Base-by-base conservation (phyloP, 2,113 vertebrate genomes). In the Halcyon senegalensis region DNA sequence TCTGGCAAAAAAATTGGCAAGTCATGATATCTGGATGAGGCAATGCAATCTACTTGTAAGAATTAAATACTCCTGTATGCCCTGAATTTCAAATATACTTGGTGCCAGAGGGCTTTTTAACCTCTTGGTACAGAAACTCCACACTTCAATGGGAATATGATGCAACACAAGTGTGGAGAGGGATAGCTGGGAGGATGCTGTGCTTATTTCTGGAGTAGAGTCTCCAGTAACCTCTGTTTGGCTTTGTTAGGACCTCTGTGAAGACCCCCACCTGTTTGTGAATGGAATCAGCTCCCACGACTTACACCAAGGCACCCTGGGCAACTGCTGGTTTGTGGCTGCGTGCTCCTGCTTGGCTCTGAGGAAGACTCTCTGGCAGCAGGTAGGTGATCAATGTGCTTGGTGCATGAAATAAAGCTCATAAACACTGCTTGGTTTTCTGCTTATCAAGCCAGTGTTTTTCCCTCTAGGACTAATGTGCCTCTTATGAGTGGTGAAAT, bases 251-350 rank as follows among this genome's bases (percentile, higher is more conserved):
- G 99, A 99, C 35, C 98, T 99, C 74, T 97, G 98, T 66, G 96
- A 97, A 62, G 97, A 98, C 1, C 99, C 99, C 5, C 97, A 28
- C 64, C 97, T 99, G 89, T 98, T 99, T 95, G 98, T 99, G 76
- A 97, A 99, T 41, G 99, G 99, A 62, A 99, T 99, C 91, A 99
- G 98, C 92, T 97, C 98, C 86, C 99, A 99, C 1, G 99, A 99
- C 93, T 97, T 99, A 94, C 98, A 98, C 91, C 99, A 99, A 93
- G 99, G 99, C 19, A 94, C 41, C 60, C 96, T 99, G 92, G 99
- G 99, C 8, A 99, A 99, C 98, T 99, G 99, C 96, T 99, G 99
- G 97, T 99, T 99, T 94, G 98, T 99, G 60, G 99, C 99, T 28
- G 99, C 99, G 0, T 99, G 99, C 89, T 99, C 99, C 85, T 99